phyloP scores from a whole-genome alignment of 2,888 invertebrate species.

The Sminthurinus aureus region DNA sequence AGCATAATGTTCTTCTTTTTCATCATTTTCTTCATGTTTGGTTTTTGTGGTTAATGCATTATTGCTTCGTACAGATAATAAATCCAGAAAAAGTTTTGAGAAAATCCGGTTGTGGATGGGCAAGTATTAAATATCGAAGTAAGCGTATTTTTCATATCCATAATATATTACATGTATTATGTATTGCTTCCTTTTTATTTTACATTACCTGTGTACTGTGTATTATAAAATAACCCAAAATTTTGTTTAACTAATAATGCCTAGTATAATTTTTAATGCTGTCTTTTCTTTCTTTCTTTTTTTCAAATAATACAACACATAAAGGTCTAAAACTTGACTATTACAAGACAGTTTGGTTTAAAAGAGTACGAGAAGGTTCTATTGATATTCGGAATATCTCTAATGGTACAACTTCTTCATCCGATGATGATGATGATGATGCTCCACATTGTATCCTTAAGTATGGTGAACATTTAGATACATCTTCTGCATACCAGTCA shows the following conservation, averaged over 20 bases:
- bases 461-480: slow-evolving; percentile 59
- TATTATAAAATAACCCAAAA: no score
- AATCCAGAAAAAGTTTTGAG: slow-evolving; percentile 77
- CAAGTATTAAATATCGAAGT: slow-evolving; percentile 74
- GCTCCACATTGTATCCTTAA: slow-evolving; percentile 56
- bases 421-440: slow-evolving; percentile 55
- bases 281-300: neutral
- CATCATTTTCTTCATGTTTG: no score
- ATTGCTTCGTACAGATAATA: no score
- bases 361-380: slow-evolving; percentile 65
- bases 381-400: slow-evolving; percentile 59
- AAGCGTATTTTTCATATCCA: slow-evolving; percentile 4
- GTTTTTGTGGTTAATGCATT: no score
- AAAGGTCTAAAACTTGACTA: slow-evolving; percentile 79
- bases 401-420: slow-evolving; percentile 57
- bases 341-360: slow-evolving; percentile 85
- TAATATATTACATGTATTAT: neutral
- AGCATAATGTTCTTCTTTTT: no score
- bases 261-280: neutral
- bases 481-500: slow-evolving; percentile 30
- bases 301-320: neutral
- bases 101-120: slow-evolving; percentile 93
- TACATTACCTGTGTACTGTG: neutral
- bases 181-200: neutral
- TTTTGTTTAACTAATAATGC: no score